A percentile compares a stretch with the other conserved stretches of the same genome.
phyloP scores from a whole-genome alignment of 2,113 vertebrate species.

The Anarhynchus alexandrinus region DNA sequence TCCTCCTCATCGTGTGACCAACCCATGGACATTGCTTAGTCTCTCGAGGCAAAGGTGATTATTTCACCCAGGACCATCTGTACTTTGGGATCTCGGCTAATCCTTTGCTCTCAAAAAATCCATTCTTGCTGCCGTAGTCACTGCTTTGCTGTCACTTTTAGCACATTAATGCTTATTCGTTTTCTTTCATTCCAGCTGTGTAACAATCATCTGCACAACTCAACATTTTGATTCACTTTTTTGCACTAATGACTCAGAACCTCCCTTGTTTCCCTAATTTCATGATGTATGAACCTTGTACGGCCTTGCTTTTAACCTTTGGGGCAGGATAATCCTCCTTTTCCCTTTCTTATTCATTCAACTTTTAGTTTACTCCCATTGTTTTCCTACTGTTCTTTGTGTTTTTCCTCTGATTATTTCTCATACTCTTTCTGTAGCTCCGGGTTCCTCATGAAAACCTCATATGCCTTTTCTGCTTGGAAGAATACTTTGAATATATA shows the following conservation, averaged over 20 bases:
- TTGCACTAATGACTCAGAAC: neutral
- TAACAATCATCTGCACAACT: neutral
- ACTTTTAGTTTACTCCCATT: neutral
- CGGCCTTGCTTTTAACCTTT: neutral
- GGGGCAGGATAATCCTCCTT: neutral
- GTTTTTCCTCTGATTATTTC: neutral
- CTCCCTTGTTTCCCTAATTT: neutral
- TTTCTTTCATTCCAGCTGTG: neutral
- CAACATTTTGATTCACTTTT: neutral
- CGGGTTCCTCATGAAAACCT: neutral
- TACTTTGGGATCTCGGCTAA: slow-evolving; percentile 23
- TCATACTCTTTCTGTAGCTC: neutral
- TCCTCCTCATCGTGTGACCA: neutral
- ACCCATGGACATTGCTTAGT: neutral
- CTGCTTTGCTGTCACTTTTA: neutral
- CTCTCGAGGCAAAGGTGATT: neutral
- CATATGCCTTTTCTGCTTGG: neutral
- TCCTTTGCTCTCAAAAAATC: slow-evolving; percentile 48
- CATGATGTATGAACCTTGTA: rapidly evolving
- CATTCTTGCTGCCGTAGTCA: neutral
- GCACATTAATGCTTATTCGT: neutral
- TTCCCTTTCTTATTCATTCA: neutral
- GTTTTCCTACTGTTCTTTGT: neutral
- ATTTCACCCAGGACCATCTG: slow-evolving; percentile 52
- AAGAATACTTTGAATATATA: neutral